Conservation (phyloP, 2,113 vertebrate species). For the Passer montanus region DNA sequence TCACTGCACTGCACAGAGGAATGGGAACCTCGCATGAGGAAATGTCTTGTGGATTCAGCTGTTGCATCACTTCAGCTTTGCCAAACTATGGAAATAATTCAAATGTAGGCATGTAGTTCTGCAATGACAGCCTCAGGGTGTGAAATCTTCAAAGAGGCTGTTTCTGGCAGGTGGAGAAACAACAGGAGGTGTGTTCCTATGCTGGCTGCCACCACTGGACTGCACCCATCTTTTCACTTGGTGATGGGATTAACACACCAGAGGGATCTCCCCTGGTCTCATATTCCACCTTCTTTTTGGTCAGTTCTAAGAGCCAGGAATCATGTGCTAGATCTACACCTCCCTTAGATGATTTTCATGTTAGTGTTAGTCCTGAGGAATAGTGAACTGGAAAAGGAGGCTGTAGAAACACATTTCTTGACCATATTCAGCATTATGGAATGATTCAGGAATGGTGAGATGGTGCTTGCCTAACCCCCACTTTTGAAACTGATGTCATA, state of each 20-base stretch:
- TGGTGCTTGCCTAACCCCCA: background rate
- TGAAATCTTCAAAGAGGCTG: background rate
- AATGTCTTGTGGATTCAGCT: background rate
- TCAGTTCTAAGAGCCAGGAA: background rate
- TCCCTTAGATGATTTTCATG: background rate
- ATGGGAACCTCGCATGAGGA: background rate
- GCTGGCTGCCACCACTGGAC: background rate
- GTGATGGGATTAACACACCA: background rate
- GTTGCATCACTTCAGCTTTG: background rate
- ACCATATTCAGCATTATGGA: background rate
- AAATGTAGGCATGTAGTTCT: background rate
- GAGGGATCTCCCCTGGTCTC: background rate
- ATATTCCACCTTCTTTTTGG: background rate
- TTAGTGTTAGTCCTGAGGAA: background rate
- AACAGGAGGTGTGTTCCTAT: background rate
- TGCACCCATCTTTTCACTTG: background rate
- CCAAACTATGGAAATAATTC: background rate
- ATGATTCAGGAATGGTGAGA: background rate
- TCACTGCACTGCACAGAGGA: background rate
- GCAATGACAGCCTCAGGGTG: background rate
- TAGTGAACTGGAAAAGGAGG: background rate
- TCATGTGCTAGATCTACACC: background rate
- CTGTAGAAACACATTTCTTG: slow-evolving; percentile 5
- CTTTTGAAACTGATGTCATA: background rate
- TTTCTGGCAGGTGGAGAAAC: background rate